Base-by-base conservation (phyloP, 2,888 invertebrate species). In the Frankliniella fusca region DNA sequence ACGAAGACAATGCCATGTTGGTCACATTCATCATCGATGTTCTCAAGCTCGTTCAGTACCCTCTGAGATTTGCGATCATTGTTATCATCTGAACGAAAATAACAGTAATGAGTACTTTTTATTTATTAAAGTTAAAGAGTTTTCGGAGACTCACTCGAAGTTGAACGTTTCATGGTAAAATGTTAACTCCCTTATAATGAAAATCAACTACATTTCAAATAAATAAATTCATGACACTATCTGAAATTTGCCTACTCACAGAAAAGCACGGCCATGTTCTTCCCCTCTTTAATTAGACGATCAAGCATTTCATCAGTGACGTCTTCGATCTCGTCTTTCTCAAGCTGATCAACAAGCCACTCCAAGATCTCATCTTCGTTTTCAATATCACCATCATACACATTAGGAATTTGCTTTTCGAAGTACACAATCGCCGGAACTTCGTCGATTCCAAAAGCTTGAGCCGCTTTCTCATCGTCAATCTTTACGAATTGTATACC, bases 221-320 rank as follows among this genome's bases (percentile, higher is more conserved):
- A 38, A 38, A 38, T 5, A 38, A 2, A 5, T 38, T 38, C 38
- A 5, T 38, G 38, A 38, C 3, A 38, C 38, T n/a, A n/a, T n/a
- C n/a, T 15, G 23, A 23, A 38, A 81, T 70, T 76, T 48, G 28
- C 15, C 81, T 83, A 89, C 93, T 92, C 91, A 97, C 97, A 97
- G 89, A 97, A 97, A 83, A 97, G 90, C 83, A 97, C 97, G 84
- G 96, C 96, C 85, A 97, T 91, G 85, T 94, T 95, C 88, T 95
- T 95, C 85, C 96, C 95, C 87, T 96, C 95, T 86, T 95, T 94
- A 85, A 97, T 93, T 84, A 97, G 91, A 87, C 93, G 94, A 87
- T 96, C 96, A 85, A 97, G 90, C 95, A 97, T 97, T 89, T 97
- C 96, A 88, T 97, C 96, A 81, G 96, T 97, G 80, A 97, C 95